Evolutionary conservation across 2,113 vertebrate species (phyloP).

Genomic region (Nyctibius bracteatus): DNA sequence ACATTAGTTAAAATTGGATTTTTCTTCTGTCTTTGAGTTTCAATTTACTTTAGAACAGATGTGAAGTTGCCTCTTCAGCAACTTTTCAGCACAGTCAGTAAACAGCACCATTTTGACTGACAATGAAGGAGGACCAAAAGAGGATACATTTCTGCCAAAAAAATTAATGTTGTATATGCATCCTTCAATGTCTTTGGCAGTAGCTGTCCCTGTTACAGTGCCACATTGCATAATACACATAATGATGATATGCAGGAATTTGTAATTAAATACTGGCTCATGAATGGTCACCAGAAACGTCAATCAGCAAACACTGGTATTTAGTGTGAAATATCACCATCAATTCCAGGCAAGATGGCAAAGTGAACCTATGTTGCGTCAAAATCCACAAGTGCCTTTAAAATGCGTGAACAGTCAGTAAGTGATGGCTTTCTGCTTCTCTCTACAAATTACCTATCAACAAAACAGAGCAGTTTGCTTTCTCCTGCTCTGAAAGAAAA

Average conservation of each 20-base stretch:
- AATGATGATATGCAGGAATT: background rate
- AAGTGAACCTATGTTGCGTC: fast-evolving
- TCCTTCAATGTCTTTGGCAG: background rate
- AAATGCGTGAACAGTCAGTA: background rate
- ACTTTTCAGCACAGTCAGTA: background rate
- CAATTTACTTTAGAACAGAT: background rate
- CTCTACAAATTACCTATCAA: background rate
- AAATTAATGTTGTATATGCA: background rate
- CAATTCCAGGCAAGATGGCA: background rate
- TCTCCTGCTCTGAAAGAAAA: background rate
- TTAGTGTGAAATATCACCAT: background rate
- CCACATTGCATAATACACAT: background rate
- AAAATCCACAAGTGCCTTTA: background rate
- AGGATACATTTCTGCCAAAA: background rate
- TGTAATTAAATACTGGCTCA: background rate
- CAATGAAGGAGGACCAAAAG: background rate
- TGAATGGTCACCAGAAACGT: background rate
- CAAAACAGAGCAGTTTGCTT: background rate
- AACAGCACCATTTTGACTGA: background rate
- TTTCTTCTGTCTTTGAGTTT: background rate
- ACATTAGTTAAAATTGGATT: background rate
- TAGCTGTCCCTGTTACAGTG: background rate
- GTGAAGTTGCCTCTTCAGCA: background rate
- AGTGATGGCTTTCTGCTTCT: background rate
- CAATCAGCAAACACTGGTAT: background rate